Percentiles rank a stretch among this genome's conserved stretches.
phyloP scores from a whole-genome alignment of 2,888 invertebrate genomes.

The Pollenia griseotomentosa region DNA sequence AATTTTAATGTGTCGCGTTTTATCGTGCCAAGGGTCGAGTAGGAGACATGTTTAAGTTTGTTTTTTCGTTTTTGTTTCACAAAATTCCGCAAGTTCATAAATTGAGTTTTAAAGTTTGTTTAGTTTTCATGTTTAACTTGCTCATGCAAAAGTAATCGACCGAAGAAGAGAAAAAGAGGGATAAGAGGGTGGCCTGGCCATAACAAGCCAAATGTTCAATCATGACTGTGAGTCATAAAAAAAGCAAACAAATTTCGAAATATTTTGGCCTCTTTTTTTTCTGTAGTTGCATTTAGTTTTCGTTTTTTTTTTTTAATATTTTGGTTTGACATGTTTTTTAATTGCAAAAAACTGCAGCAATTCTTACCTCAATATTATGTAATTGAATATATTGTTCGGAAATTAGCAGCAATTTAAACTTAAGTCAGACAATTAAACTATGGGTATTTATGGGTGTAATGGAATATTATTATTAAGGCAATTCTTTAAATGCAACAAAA shows the following conservation, averaged over 20 bases:
- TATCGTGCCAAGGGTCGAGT: constrained; percentile 69
- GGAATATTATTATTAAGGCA: constrained; percentile 2
- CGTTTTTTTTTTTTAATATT: constrained; percentile 45
- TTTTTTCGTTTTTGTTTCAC: constrained; percentile 11
- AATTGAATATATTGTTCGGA: constrained; percentile 69
- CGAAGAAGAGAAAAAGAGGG: neutral
- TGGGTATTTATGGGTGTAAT: constrained; percentile 29
- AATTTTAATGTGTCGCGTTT: constrained; percentile 74
- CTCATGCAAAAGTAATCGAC: constrained; percentile 58
- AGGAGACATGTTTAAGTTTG: constrained; percentile 67
- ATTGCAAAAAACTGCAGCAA: constrained; percentile 71
- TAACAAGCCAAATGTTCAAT: constrained; percentile 30
- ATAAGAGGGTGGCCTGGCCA: constrained; percentile 16
- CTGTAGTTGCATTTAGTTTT: constrained; percentile 39
- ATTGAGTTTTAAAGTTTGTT: constrained; percentile 71
- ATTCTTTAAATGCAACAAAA: too few relatives aligned
- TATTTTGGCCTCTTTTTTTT: constrained; percentile 49
- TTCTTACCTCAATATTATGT: constrained; percentile 60
- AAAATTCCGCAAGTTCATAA: constrained; percentile 74
- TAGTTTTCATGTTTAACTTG: constrained; percentile 64
- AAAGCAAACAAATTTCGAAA: constrained; percentile 54
- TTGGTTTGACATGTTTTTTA: constrained; percentile 68
- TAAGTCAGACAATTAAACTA: constrained; percentile 33
- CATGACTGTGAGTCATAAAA: constrained; percentile 65
- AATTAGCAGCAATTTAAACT: constrained; percentile 68